These are phyloP conservation scores for Climacteris rufus DNA, from an alignment of 2,113 vertebrate species.

Conservation along the genomic window DNA sequence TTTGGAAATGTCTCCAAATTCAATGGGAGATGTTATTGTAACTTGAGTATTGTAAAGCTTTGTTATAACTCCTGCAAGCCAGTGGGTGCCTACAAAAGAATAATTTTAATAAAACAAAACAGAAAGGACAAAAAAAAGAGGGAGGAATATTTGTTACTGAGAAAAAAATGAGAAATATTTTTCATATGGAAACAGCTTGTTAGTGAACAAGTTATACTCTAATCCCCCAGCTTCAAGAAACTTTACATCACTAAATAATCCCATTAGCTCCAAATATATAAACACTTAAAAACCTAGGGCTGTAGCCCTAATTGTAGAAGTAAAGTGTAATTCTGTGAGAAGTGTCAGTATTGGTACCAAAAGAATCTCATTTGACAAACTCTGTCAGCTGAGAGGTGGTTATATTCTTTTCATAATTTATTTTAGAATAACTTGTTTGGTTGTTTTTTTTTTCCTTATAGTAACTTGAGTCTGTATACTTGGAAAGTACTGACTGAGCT, in stretches of 20 bases:
- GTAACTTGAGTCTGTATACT: neutral
- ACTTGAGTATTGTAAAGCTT: slow-evolving; percentile 58
- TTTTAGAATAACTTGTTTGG: neutral
- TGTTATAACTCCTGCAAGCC: slow-evolving; percentile 72
- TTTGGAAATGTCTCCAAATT: slow-evolving; percentile 71
- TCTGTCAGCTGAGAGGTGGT: neutral
- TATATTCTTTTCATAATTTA: neutral
- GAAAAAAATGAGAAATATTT: neutral
- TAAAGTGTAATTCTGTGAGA: neutral
- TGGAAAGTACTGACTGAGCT: neutral
- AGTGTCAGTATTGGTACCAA: neutral
- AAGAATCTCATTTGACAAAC: neutral
- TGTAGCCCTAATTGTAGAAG: neutral
- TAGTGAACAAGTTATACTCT: neutral
- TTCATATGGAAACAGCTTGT: neutral
- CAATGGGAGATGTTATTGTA: slow-evolving; percentile 69
- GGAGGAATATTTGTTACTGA: neutral
- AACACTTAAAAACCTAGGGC: neutral
- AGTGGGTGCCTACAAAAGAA: slow-evolving; percentile 70
- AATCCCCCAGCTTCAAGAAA: neutral
- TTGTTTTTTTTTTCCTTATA: neutral
- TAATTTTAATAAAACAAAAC: neutral
- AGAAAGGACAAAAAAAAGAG: neutral
- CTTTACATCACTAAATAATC: neutral
- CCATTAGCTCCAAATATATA: neutral